These are phyloP conservation scores for Callorhinus ursinus DNA, from an alignment of 2,113 vertebrate species.

Conservation along the genomic window DNA sequence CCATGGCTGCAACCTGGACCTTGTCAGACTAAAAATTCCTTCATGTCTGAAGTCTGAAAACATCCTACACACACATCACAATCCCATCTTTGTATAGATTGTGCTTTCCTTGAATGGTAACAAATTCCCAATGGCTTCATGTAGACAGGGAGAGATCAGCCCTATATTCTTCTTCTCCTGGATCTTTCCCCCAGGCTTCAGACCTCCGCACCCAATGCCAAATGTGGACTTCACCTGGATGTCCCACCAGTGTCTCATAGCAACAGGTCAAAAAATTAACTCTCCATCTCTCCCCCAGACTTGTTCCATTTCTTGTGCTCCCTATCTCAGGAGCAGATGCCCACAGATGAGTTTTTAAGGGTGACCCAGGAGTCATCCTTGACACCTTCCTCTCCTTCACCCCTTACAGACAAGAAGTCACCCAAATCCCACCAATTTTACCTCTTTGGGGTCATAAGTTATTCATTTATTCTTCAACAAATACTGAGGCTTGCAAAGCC, in stretches of 20 bases:
- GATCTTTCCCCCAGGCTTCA: neutral
- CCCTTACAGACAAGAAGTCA: neutral
- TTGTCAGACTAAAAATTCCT: neutral
- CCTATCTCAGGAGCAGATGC: neutral
- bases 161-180: neutral
- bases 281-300: neutral
- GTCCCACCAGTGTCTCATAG: neutral
- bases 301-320: neutral
- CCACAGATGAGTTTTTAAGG: neutral
- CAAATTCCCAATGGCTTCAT: neutral
- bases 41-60: constrained; percentile 26
- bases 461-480: constrained; percentile 23
- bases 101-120: neutral
- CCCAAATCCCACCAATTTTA: neutral
- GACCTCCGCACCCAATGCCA: neutral
- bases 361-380: neutral
- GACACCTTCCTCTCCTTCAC: neutral
- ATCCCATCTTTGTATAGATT: neutral
- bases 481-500: neutral
- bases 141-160: neutral
- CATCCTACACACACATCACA: neutral
- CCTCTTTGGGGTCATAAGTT: neutral
- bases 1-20: neutral
- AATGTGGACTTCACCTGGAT: neutral
- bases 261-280: neutral